A percentile compares a stretch with the other conserved stretches of the same genome.
These are phyloP conservation scores for Drosophila serrata DNA, from an alignment of 1,140 invertebrate species.

Conservation along the genomic window DNA sequence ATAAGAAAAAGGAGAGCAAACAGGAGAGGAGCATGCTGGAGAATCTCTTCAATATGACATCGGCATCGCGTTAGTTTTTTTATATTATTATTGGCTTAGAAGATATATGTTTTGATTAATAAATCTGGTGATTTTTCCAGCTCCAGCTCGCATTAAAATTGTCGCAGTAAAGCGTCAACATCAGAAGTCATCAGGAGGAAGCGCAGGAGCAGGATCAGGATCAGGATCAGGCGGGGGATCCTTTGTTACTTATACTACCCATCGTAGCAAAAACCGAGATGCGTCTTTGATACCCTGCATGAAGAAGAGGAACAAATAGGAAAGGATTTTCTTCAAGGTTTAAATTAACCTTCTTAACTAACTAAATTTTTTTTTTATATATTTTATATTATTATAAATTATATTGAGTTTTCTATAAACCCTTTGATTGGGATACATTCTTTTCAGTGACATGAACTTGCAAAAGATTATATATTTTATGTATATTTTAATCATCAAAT, in stretches of 20 bases:
- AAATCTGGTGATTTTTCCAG: not conserved
- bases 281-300: not conserved
- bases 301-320: not conserved
- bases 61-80: not conserved
- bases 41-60: conserved; percentile 3
- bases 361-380: not conserved
- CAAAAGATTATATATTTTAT: not conserved
- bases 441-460: not conserved
- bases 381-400: not conserved
- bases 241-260: not conserved
- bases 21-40: conserved; percentile 5
- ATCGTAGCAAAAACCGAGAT: not conserved
- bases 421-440: not conserved
- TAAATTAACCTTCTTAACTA: not conserved
- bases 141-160: not conserved
- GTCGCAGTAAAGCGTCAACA: not conserved
- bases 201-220: not conserved
- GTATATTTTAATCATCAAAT: not conserved
- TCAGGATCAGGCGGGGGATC: not conserved
- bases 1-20: not conserved
- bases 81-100: too few species aligned
- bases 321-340: not conserved
- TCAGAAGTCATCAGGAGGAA: not conserved
- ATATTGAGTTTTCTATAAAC: not conserved
- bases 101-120: not conserved